Conservation (phyloP, 2,113 vertebrate species). For the Telmatochromis brachygnathus region DNA sequence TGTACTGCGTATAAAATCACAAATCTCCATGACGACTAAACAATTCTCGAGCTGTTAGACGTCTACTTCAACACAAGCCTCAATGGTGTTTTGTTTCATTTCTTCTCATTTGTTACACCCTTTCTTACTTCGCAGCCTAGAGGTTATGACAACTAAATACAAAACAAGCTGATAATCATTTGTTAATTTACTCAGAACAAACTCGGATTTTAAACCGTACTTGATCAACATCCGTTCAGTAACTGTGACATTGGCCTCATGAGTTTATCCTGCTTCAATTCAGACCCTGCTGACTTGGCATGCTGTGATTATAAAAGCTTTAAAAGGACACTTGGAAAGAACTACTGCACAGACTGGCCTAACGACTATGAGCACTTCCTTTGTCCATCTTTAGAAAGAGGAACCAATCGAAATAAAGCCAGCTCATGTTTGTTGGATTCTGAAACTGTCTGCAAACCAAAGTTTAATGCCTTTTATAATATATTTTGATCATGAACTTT, state of each 20-base stretch:
- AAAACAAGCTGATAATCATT: neutral
- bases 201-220: neutral
- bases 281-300: neutral
- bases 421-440: neutral
- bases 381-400: neutral
- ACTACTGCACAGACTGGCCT: neutral
- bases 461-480: neutral
- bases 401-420: neutral
- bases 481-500: neutral
- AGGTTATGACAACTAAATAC: neutral
- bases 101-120: neutral
- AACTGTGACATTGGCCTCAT: neutral
- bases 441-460: neutral
- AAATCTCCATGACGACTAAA: neutral
- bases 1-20: neutral
- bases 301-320: neutral
- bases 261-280: neutral
- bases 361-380: neutral
- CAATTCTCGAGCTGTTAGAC: neutral
- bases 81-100: neutral
- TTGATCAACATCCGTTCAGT: neutral
- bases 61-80: neutral
- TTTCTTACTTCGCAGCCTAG: neutral
- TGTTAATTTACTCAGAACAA: neutral
- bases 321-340: neutral